These are phyloP conservation scores for Craterocephalus amniculus DNA, from an alignment of 2,797 vertebrate species.

Conservation along the genomic window DNA sequence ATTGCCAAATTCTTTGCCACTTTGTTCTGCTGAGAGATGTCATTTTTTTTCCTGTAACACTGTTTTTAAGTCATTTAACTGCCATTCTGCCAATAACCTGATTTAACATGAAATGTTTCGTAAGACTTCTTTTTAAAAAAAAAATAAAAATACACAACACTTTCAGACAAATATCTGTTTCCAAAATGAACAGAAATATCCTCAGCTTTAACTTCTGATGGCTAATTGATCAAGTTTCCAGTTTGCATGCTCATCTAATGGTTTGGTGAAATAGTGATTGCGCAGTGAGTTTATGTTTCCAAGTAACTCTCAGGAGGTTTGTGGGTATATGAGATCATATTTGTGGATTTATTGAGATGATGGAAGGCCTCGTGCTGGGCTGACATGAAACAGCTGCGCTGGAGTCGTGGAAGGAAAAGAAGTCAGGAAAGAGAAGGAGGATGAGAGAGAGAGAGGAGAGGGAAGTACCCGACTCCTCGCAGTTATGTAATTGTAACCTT, in stretches of 20 bases:
- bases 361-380: conserved; percentile 5
- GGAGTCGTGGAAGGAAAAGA: conserved; percentile 8
- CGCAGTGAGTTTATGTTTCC: conserved; percentile 10
- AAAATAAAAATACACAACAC: too few species aligned
- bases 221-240: neutral
- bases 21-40: neutral
- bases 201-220: too few species aligned
- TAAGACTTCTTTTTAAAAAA: too few species aligned
- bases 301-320: conserved; percentile 16
- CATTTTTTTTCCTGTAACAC: neutral
- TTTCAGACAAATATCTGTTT: neutral
- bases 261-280: neutral
- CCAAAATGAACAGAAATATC: neutral
- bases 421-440: neutral
- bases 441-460: conserved; percentile 17
- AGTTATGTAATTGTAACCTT: conserved; percentile 62
- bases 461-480: conserved; percentile 39
- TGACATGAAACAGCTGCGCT: conserved; percentile 54
- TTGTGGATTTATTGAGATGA: conserved; percentile 24
- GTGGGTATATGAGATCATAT: conserved; percentile 31
- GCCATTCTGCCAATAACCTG: neutral
- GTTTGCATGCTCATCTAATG: neutral
- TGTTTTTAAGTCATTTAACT: neutral
- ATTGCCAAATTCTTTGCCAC: neutral
- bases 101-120: too few species aligned